Base-by-base conservation (phyloP, 2,888 invertebrate species). In the Imbricaverruca yamaguchii region DNA sequence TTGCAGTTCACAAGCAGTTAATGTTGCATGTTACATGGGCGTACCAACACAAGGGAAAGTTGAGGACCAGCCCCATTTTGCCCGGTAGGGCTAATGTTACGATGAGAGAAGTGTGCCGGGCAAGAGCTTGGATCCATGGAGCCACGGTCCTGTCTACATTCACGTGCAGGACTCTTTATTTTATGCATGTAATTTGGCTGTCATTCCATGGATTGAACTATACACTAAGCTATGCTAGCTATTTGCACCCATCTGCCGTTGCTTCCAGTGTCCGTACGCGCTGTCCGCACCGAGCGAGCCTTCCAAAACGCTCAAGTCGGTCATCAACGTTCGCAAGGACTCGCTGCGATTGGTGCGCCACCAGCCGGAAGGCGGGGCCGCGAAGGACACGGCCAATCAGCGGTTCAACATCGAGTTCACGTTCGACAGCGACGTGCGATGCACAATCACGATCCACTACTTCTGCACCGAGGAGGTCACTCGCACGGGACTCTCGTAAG, bases 291-390 rank as follows among this genome's bases (percentile, higher is more conserved):
- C 97, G 18, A 96, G 95, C 87, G 98, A 98, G 87, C 97, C 98
- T 59, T 98, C 98, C 21, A 97, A 97, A 89, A 97, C 98, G 0
- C 87, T 99, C 69, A 97, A 97, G 88, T 95, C 97, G 87, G 89
- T 98, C 81, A 93, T 99, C 0, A 98, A 99, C 87, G 97, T 99
- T 83, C 91, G 99, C 80, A 98, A 98, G 87, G 98, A 99, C 88
- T 97, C 98, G 0, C 89, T 99, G 69, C 91, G 96, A 83, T 94
- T 99, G 88, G 93, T 97, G 53, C 91, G 94, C 78, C 84, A 61
- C 80, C 84, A 83, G 25, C 83, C 83, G 55, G 84, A 85, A 39
- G 82, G 81, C 15, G 83, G 83, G 67, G 83, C 84, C 53, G 63
- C 81, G 56, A 81, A 81, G 69, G 86, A 88, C 82, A 86, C 87